Evolutionary conservation across 2,113 vertebrate genomes (phyloP), one percentile per base, ranked within the genome.

Genomic region (Callorhinus ursinus): DNA sequence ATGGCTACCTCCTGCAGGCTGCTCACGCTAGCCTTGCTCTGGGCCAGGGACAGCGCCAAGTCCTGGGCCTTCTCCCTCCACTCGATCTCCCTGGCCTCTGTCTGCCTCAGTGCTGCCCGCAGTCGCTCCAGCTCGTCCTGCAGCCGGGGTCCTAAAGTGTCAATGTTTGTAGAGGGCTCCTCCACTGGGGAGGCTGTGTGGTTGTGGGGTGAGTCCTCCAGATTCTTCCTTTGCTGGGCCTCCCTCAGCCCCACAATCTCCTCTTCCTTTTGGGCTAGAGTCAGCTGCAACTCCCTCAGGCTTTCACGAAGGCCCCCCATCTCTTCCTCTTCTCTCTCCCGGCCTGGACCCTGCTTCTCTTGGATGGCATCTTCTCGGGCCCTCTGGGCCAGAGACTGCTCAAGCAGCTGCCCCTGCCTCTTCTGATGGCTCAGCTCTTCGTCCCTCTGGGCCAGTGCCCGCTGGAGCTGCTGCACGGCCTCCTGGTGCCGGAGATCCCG

Each of bases 31-130:
- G 90, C 95, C 97, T 98, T 98, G 96, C 97, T 98, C 77, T 97
- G 93, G n/a, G 92, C 86, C 22, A 99, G 96, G 21, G 98, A 97
- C 72, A 95, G 57, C 1, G 92, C 98, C 96, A 98, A 72, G 24
- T 95, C 94, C 67, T 97, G 98, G 22, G 98, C 97, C 15, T 98
- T 98, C 96, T 98, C 98, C 36, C 97, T 98, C 98, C 98, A 98
- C 88, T 98, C 84, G 0, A 98, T 96, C 97, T 99, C 98, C 93
- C 95, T 90, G 36, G 98, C 98, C 96, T 99, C 98, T 0, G 96
- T 99, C 71, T 97, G 97, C 46, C 98, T 98, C 95, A 99, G 93
- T 71, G 97, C 61, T 57, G 65, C 76, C 80, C 94, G 85, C 19
- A 98, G 89, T 19, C 0, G 15, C 77, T 98, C 94, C 92, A 99